phyloP scores from a whole-genome alignment of 2,888 invertebrate species.

The Harpalus rubripes region DNA sequence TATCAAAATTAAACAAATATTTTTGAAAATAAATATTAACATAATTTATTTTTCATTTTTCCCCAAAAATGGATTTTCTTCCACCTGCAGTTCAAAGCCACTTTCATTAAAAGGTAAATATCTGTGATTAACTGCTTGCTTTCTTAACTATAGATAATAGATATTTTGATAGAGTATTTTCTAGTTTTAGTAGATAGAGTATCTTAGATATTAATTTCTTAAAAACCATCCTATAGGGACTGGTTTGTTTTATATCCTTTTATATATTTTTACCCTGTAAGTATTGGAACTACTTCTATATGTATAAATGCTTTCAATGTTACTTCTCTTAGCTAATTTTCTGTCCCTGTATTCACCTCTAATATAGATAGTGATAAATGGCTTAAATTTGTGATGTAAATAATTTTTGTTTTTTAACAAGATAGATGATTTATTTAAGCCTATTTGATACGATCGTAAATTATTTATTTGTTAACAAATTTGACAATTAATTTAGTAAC shows the following conservation, averaged over 20 bases:
- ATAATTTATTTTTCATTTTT: constrained; percentile 70
- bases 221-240: constrained; percentile 50
- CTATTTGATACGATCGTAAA: no score
- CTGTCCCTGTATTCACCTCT: constrained; percentile 22
- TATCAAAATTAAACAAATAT: constrained; percentile 73
- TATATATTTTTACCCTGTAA: constrained; percentile 33
- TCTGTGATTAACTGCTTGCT: constrained; percentile 18
- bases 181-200: background rate
- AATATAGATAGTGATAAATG: constrained; percentile 20
- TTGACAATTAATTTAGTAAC: no score
- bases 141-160: constrained; percentile 1
- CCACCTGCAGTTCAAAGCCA: constrained; percentile 41
- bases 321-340: constrained; percentile 18
- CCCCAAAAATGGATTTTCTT: constrained; percentile 56
- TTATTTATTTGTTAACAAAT: no score
- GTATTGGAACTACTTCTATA: constrained; percentile 27
- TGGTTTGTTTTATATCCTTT: constrained; percentile 30
- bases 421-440: constrained; percentile 4
- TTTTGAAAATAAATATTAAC: constrained; percentile 60
- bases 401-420: constrained; percentile 7
- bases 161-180: background rate
- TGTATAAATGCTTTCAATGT: constrained; percentile 43
- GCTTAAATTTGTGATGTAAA: constrained; percentile 44
- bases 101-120: constrained; percentile 59
- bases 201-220: constrained; percentile 24